Conservation (phyloP, 2,797 vertebrate species). For the Meda fulgida region DNA sequence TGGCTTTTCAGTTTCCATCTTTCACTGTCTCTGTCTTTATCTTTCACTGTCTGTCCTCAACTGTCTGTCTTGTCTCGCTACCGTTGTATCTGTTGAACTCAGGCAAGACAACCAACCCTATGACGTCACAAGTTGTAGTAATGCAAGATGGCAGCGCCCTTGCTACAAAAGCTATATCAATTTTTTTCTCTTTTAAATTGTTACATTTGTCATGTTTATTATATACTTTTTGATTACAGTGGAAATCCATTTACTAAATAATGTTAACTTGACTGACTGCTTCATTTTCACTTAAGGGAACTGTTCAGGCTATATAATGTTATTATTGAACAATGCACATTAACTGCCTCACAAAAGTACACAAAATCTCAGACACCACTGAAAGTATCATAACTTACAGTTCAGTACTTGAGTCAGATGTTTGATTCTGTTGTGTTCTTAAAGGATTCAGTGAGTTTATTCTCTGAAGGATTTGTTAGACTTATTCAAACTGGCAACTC, state of each 20-base stretch:
- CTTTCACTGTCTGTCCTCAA: not conserved
- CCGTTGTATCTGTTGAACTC: not conserved
- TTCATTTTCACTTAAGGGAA: not conserved
- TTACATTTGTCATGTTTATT: no score
- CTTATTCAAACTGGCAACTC: not conserved
- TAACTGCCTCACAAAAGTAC: not conserved
- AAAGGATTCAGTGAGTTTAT: not conserved
- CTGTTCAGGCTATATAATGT: not conserved
- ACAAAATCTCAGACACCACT: not conserved
- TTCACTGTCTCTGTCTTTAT: not conserved
- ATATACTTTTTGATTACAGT: no score
- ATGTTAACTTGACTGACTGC: no score
- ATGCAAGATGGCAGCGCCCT: no score
- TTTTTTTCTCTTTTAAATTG: no score
- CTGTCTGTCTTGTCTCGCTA: not conserved
- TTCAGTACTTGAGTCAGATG: not conserved
- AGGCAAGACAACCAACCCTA: not conserved
- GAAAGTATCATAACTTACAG: not conserved
- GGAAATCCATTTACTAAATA: no score
- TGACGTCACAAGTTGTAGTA: no score
- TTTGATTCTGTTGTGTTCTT: not conserved
- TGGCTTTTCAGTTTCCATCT: not conserved
- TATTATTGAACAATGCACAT: not conserved
- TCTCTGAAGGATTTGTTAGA: not conserved
- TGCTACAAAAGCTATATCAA: no score